phyloP scores from a whole-genome alignment of 2,797 vertebrate species.

The Mastacembelus armatus region DNA sequence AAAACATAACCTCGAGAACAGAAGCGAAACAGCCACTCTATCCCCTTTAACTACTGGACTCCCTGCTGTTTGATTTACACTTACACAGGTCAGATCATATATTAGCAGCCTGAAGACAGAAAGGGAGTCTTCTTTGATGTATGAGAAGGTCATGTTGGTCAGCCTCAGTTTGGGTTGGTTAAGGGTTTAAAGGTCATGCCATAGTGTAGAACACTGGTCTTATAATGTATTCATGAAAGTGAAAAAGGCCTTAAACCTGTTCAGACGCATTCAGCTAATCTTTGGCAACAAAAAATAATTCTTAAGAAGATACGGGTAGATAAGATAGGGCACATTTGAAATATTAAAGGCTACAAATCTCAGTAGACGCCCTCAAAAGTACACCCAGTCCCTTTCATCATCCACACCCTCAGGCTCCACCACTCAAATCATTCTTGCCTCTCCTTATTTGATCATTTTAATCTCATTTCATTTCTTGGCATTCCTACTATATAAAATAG shows the following conservation, averaged over 20 bases:
- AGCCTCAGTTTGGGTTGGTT: slow-evolving; percentile 3
- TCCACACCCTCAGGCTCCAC: slow-evolving; percentile 53
- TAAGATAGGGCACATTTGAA: too few species aligned
- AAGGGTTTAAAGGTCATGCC: slow-evolving; percentile 16
- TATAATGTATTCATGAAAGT: neutral
- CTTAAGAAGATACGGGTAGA: slow-evolving; percentile 1
- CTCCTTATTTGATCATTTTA: slow-evolving; percentile 31
- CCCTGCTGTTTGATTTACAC: slow-evolving; percentile 6
- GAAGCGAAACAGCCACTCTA: neutral
- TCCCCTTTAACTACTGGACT: neutral
- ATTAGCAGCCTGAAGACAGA: slow-evolving; percentile 12
- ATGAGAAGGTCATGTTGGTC: too few species aligned
- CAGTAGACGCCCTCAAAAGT: slow-evolving; percentile 15
- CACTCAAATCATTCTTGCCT: slow-evolving; percentile 33
- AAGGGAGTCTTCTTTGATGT: slow-evolving; percentile 5
- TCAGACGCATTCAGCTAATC: neutral
- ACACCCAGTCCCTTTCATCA: slow-evolving; percentile 32
- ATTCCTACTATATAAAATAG: slow-evolving; percentile 18
- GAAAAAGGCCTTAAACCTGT: neutral
- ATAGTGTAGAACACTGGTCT: slow-evolving; percentile 4
- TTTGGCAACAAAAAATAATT: neutral
- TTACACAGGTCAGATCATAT: neutral
- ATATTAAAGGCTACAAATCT: neutral
- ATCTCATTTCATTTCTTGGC: slow-evolving; percentile 26
- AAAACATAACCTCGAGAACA: too few species aligned